Conservation (phyloP, 1,140 invertebrate species). For the Leptopilina clavipes region DNA sequence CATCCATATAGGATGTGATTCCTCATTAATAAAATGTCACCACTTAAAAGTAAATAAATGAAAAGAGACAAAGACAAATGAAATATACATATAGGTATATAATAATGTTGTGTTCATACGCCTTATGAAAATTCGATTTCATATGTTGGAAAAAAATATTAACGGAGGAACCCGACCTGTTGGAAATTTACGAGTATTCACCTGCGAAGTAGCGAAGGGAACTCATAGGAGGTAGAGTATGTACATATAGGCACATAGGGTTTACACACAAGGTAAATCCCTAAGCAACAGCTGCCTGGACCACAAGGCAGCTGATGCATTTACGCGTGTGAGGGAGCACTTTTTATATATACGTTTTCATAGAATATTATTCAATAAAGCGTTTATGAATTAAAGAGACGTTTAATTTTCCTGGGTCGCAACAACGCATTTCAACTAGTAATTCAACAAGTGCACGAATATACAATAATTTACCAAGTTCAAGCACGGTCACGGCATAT, state of each 20-base stretch:
- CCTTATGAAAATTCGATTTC: background rate
- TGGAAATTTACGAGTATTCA: constrained; percentile 7
- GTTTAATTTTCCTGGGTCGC: background rate
- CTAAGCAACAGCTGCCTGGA: constrained; percentile 14
- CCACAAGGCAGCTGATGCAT: background rate
- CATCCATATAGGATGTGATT: too few species aligned
- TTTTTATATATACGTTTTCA: background rate
- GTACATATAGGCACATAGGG: background rate
- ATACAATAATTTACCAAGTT: background rate
- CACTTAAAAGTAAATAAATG: background rate
- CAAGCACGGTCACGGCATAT: too few species aligned
- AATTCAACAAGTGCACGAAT: background rate
- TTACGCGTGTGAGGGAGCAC: background rate
- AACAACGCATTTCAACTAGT: background rate
- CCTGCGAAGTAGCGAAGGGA: background rate
- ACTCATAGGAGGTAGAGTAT: background rate
- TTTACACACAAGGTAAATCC: constrained; percentile 8
- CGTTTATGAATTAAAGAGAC: constrained; percentile 10
- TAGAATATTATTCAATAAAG: constrained; percentile 14
- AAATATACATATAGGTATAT: too few species aligned
- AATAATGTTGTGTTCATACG: background rate
- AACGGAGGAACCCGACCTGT: background rate
- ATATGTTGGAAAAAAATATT: background rate
- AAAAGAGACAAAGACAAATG: background rate
- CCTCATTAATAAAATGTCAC: too few species aligned